Base-by-base conservation (phyloP, 1,140 invertebrate species). In the Zaprionus nigranus region DNA sequence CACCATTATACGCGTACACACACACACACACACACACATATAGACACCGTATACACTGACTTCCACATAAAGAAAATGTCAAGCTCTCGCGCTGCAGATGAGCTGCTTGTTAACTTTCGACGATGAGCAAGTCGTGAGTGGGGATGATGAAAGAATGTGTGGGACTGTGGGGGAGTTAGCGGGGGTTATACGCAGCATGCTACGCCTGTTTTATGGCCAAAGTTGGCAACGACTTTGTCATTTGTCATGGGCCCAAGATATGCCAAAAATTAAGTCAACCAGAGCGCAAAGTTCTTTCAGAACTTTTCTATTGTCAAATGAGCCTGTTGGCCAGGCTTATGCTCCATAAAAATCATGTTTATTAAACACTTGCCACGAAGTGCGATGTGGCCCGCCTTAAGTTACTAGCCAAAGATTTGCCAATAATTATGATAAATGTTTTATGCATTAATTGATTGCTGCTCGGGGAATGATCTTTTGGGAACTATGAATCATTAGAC, bases 401-500 rank as follows among this genome's bases (percentile, higher is more conserved):
- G 68, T 70, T 65, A 56, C 51, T 66, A 68, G 38, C 34, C n/a
- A 62, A 74, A 69, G 64, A 78, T 78, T 74, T 57, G 13, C 30
- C 51, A 34, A 58, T 83, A 83, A 80, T 83, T 83, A 76, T 74
- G 81, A 83, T 83, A 74, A 83, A 83, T 83, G 73, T 72, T 51
- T 15, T 34, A 53, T 68, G 36, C n/a, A 24, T 6, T 64, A 63
- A 60, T 40, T 74, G 24, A 76, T 79, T 72, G 77, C 13, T 58
- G 66, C 53, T 54, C 12, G 54, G 73, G 61, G 67, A 75, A 24
- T 70, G 20, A 30, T 56, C 22, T 20, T n/a, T 17, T 11, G n/a
- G 60, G 26, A 34, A 49, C 66, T 73, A 40, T 51, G 40, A 51
- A 51, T 51, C 46, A 51, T 51, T 51, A 51, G 46, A 20, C 46